These are phyloP conservation scores for Caenorhabditis auriculariae DNA, from an alignment of 2,888 invertebrate genomes.

Conservation along the genomic window DNA sequence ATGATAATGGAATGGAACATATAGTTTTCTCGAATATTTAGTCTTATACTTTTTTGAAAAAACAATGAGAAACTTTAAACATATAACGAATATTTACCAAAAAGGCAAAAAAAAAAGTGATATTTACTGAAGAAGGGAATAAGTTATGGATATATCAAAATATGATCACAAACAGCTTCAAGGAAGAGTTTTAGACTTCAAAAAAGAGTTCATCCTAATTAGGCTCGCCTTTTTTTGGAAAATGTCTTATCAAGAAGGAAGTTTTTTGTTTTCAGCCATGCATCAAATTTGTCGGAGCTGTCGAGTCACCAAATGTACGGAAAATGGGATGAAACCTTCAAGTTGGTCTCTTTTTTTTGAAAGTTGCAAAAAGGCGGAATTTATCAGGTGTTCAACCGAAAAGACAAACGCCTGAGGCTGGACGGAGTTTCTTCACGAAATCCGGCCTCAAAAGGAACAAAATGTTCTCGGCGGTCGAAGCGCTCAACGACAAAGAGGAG, in stretches of 20 bases:
- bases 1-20: too few relatives aligned
- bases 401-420: conserved; percentile 11
- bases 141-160: too few relatives aligned
- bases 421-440: conserved; percentile 50
- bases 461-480: conserved; percentile 36
- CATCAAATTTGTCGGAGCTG: conserved; percentile 56
- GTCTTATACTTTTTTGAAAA: not conserved
- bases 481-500: conserved; percentile 15
- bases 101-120: too few relatives aligned
- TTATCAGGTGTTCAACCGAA: conserved; percentile 43
- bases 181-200: too few relatives aligned
- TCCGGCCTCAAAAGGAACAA: conserved; percentile 58
- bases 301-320: conserved; percentile 47
- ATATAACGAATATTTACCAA: too few relatives aligned
- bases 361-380: not conserved
- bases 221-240: not conserved
- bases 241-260: not conserved
- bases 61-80: too few relatives aligned
- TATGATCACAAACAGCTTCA: too few relatives aligned
- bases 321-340: conserved; percentile 51
- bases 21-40: not conserved
- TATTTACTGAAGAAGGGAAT: too few relatives aligned
- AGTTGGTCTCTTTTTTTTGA: conserved; percentile 15
- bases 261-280: conserved; percentile 35
- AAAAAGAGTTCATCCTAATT: too few relatives aligned